These are phyloP conservation scores for Pseudeuparius sepicola DNA, from an alignment of 2,888 invertebrate genomes.

Conservation along the genomic window DNA sequence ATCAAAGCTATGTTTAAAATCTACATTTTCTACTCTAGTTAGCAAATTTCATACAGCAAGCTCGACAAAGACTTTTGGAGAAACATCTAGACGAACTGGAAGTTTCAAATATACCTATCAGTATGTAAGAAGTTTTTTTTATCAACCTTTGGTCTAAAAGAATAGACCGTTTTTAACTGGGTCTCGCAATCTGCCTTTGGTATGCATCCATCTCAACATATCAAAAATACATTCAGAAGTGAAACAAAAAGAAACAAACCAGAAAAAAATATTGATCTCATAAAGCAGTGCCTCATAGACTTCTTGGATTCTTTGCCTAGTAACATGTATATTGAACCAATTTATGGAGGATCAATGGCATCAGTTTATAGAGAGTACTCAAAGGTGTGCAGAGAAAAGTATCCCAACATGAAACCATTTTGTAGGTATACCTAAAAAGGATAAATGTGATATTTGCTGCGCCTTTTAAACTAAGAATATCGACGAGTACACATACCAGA, in stretches of 20 bases:
- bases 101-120: neutral
- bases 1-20: conserved; percentile 1
- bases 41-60: neutral
- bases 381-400: neutral
- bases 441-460: neutral
- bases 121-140: conserved; percentile 4
- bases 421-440: conserved; percentile 5
- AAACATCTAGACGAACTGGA: neutral
- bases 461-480: neutral
- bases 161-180: conserved; percentile 4
- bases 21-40: conserved; percentile 1
- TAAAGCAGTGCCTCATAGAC: too few species aligned
- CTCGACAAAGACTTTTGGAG: conserved; percentile 1
- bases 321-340: conserved; percentile 3
- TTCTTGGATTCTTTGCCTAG: too few species aligned
- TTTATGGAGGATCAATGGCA: conserved; percentile 7
- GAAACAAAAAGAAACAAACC: too few species aligned
- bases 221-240: too few species aligned
- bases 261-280: too few species aligned
- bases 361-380: conserved; percentile 3
- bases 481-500: neutral
- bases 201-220: too few species aligned
- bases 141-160: conserved; percentile 3
- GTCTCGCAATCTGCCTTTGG: neutral
- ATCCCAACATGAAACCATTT: conserved; percentile 2